These are phyloP conservation scores for Otus sunia DNA, from an alignment of 2,113 vertebrate genomes.

Conservation along the genomic window DNA sequence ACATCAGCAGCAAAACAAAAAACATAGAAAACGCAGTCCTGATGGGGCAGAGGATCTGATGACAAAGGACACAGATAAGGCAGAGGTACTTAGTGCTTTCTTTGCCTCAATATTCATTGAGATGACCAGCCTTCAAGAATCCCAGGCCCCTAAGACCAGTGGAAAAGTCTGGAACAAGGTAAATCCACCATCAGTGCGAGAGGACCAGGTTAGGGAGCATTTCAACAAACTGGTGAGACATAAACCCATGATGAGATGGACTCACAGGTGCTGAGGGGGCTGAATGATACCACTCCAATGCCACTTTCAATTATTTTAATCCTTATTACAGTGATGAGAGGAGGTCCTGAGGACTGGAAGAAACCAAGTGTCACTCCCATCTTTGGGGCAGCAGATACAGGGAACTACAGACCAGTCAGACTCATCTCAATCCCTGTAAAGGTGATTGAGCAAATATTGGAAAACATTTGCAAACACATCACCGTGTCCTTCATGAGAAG, in stretches of 20 bases:
- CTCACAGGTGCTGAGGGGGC: not conserved
- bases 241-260: not conserved
- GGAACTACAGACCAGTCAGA: not conserved
- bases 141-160: not conserved
- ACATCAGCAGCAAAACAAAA: not conserved
- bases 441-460: not conserved
- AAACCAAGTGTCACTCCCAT: not conserved
- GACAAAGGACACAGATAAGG: not conserved
- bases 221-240: not conserved
- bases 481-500: not conserved
- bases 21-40: not conserved
- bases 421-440: not conserved
- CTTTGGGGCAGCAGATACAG: not conserved
- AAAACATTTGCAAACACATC: not conserved
- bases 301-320: not conserved
- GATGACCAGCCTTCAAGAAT: not conserved
- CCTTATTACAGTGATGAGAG: not conserved
- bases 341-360: not conserved
- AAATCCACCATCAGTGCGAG: not conserved
- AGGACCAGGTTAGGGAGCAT: not conserved
- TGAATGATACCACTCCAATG: not conserved
- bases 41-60: not conserved
- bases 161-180: not conserved
- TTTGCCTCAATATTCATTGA: not conserved
- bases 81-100: accelerated